Base-by-base conservation (phyloP, 1,140 invertebrate species). In the Stegodyphus dumicola region DNA sequence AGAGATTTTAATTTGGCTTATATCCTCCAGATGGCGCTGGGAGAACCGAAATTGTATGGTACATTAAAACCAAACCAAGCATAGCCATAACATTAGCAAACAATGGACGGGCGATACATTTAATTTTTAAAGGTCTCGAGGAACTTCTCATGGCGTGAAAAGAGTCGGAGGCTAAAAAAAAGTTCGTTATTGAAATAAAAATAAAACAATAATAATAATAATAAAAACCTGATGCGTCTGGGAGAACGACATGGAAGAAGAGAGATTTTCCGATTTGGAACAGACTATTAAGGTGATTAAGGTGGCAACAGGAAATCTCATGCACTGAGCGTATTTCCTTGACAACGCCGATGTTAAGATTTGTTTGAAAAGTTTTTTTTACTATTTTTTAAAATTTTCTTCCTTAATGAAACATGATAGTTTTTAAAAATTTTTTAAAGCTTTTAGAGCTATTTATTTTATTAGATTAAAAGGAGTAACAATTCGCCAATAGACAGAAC, bases 201-300 rank as follows among this genome's bases (percentile, higher is more conserved):
- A 48, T 69, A 81, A 13, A 7, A 60, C 18, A 48, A 56, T 53
- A 71, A 67, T 67, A 70, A 67, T 15, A 11, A 67, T 33, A 70
- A 70, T 70, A 48, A 53, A 5, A n/a, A 67, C 9, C 9, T 51
- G 51, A 74, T 67, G 53, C 15, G 51, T 66, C 33, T 69, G 71
- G 13, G 64, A 83, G 70, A 49, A 65, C 70, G 80, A 83, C 71
- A 83, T 83, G 80, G 80, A 83, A 83, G 80, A 83, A 11, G 71
- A 83, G 49, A 83, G 56, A 83, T 83, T 66, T 83, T 51, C 60
- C 54, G 80, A 83, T 66, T 83, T 83, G 80, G 71, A 83, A 83
- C 49, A 66, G 71, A 60, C 77, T 73, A 75, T 83, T 75, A 83
- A 70, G 70, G 80, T 67, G 80, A 83, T 83, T 75, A 83, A 75